phyloP scores from a whole-genome alignment of 1,140 invertebrate species.

The Diabrotica undecimpunctata region DNA sequence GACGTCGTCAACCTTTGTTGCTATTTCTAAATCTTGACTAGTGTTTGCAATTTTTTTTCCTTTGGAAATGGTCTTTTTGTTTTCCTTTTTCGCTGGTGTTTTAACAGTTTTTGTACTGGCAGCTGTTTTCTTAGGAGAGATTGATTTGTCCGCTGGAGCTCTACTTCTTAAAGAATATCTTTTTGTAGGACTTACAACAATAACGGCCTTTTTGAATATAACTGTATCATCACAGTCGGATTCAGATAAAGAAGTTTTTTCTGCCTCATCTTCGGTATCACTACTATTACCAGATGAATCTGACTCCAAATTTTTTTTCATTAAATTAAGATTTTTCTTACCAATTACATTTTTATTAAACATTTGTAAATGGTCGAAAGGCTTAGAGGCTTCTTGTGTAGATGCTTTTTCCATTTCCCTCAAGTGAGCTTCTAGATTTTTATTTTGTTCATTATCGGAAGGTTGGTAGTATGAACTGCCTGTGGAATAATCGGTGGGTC shows the following conservation, averaged over 20 bases:
- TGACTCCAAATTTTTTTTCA: conserved; percentile 21
- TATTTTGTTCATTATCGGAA: conserved; percentile 42
- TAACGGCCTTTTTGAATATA: conserved; percentile 8
- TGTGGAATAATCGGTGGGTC: conserved; percentile 40
- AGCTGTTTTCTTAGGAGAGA: not conserved
- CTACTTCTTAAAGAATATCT: conserved; percentile 12
- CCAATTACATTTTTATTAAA: conserved; percentile 35
- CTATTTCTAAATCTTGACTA: not conserved
- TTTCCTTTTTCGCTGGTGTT: not conserved
- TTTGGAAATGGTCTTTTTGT: not conserved
- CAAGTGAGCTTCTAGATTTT: conserved; percentile 35
- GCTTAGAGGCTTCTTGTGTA: conserved; percentile 18
- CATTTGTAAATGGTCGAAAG: conserved; percentile 23
- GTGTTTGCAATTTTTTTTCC: not conserved
- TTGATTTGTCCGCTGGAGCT: not conserved
- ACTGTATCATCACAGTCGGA: conserved; percentile 11
- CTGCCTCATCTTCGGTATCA: not conserved
- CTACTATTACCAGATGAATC: not conserved
- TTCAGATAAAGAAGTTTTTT: not conserved
- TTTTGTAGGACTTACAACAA: not conserved
- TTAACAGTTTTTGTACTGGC: conserved; percentile 2
- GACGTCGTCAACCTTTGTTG: not conserved
- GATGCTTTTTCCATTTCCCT: conserved; percentile 32
- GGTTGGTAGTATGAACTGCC: conserved; percentile 42
- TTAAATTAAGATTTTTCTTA: conserved; percentile 40